These are phyloP conservation scores for Eonycteris spelaea DNA, from an alignment of 2,113 vertebrate genomes.

Conservation along the genomic window DNA sequence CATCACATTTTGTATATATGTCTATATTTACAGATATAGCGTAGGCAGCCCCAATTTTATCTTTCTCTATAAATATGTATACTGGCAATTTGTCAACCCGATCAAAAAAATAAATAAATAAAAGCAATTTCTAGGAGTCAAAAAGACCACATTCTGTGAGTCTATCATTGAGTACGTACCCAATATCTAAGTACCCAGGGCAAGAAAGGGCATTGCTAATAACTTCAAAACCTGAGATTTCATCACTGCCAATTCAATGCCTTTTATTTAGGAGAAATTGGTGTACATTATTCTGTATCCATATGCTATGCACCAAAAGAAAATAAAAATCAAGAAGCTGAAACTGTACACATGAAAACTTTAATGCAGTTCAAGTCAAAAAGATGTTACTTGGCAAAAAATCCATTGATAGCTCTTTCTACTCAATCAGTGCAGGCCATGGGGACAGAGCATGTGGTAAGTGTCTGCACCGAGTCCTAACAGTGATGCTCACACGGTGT, in stretches of 20 bases:
- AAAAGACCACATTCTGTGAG: neutral
- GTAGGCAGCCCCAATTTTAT: slow-evolving; percentile 55
- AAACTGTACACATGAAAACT: neutral
- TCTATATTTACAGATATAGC: slow-evolving; percentile 58
- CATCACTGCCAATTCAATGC: slow-evolving; percentile 55
- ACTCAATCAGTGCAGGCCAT: neutral
- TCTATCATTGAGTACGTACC: neutral
- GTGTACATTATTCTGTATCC: neutral
- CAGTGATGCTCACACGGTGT: neutral
- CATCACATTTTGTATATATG: neutral
- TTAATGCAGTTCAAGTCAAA: slow-evolving; percentile 44
- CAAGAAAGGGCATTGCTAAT: slow-evolving; percentile 42
- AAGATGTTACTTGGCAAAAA: slow-evolving; percentile 31
- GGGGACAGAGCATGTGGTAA: neutral
- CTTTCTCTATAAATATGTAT: slow-evolving; percentile 59
- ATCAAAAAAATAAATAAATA: slow-evolving; percentile 45
- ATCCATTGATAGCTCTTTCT: neutral
- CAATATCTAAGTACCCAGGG: neutral
- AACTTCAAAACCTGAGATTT: slow-evolving; percentile 65
- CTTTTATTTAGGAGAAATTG: slow-evolving; percentile 42
- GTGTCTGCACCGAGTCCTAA: neutral
- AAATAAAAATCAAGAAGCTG: slow-evolving; percentile 35
- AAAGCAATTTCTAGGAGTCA: slow-evolving; percentile 29
- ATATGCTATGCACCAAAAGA: neutral
- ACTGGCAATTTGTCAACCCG: slow-evolving; percentile 55